Base-by-base conservation (phyloP, 1,140 invertebrate genomes). In the Scylla paramamosain region DNA sequence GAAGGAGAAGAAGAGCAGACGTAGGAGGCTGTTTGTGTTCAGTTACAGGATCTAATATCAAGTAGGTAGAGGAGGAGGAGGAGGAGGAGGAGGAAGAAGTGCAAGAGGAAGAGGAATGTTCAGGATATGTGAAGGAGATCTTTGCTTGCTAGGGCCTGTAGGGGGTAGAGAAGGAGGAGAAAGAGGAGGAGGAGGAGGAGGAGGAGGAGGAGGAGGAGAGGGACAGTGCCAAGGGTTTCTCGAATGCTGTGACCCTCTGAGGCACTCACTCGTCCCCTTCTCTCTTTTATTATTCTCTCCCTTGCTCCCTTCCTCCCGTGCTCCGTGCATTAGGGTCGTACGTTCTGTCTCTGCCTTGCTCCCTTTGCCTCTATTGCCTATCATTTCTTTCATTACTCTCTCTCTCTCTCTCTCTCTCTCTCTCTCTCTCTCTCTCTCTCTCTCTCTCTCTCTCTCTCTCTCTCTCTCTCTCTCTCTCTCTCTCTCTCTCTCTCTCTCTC, bases 211-310 rank as follows among this genome's bases (percentile, higher is more conserved):
- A 77, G 67, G 67, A n/a, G 67, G 67, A 77, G n/a, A 77, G 67
- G 67, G 25, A 12, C 20, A 77, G 25, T 39, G 39, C 39, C 39
- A 77, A n/a, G 67, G 67, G 67, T 20, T 77, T 77, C n/a, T 77
- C 67, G 12, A 59, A 59, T 14, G 1, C 52, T 59, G 52, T 59
- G 52, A 59, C 52, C 52, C 52, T 59, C 52, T 59, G 16, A 14
- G 52, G 52, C 52, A 59, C 52, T 59, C 52, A 59, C 52, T 77
- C 67, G 67, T n/a, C 67, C 67, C n/a, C 67, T 77, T 77, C 67
- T n/a, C 67, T n/a, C n/a, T 77, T 59, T 59, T 59, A 59, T 59
- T 59, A 59, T 59, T n/a, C 67, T 77, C 67, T 77, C 67, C n/a
- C n/a, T 77, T 77, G 6, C 67, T 77, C 67, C n/a, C 67, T 77